Percentiles rank a stretch among this genome's conserved stretches.
phyloP scores from a whole-genome alignment of 2,797 vertebrate genomes.

The Miichthys miiuy region DNA sequence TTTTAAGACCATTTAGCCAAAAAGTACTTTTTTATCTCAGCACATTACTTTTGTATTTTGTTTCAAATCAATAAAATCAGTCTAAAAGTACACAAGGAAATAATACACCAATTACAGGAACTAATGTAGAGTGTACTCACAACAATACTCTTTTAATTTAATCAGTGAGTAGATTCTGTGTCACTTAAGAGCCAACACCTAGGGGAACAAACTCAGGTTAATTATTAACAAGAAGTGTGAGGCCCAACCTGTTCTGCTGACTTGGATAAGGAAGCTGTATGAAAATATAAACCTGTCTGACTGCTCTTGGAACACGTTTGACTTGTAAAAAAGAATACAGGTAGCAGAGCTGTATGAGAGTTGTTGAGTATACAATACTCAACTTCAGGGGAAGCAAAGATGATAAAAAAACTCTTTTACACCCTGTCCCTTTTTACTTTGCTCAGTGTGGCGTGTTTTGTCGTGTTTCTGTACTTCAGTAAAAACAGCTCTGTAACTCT shows the following conservation, averaged over 20 bases:
- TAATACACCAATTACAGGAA: constrained; percentile 6
- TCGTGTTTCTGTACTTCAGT: not conserved
- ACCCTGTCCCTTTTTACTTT: constrained; percentile 3
- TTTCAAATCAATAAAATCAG: not conserved
- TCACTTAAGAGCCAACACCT: no score
- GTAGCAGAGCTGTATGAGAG: not conserved
- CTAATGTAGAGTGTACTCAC: not conserved
- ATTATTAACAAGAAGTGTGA: constrained; percentile 19
- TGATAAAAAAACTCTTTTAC: constrained; percentile 30
- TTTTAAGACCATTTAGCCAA: not conserved
- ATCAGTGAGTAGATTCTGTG: fast-evolving
- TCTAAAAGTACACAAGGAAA: not conserved
- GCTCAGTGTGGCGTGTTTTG: not conserved
- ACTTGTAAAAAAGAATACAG: constrained; percentile 42
- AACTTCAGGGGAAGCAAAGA: constrained; percentile 8
- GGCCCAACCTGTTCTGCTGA: constrained; percentile 5
- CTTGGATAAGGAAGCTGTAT: constrained; percentile 49
- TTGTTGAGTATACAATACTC: not conserved
- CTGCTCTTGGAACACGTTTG: constrained; percentile 29
- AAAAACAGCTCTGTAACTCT: fast-evolving
- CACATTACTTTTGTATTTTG: not conserved
- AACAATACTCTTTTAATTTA: not conserved
- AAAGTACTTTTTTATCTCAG: not conserved
- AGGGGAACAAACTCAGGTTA: not conserved
- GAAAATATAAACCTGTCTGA: constrained; percentile 50